Evolutionary conservation across 2,797 vertebrate species (phyloP), one percentile per base, ranked within the genome.

Genomic region (Bradypodion ventrale): DNA sequence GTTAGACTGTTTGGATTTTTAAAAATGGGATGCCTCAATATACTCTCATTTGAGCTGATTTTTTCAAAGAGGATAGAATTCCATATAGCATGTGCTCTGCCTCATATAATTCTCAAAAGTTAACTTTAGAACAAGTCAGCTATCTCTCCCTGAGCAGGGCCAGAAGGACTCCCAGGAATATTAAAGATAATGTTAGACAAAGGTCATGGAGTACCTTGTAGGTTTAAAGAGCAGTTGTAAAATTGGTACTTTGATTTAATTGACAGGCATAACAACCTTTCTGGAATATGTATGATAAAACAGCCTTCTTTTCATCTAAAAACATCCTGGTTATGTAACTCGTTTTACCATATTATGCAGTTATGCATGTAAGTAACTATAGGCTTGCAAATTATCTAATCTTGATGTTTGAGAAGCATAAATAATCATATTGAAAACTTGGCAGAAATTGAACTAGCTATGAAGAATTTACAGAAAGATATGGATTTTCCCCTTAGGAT

Each of bases 321-420:
- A 87, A 62, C 7, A 1, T 80, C 4, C 1, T 81, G 86, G 90
- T 89, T 83, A 84, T 84, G 80, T 87, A 90, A 68, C 84, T 56
- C 5, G 59, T n/a, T 4, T 75, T 23, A 49, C 15, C 88, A 46
- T 59, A 78, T 70, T 90, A 12, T 37, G 80, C 65, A 85, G 87
- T 77, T 93, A 90, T 87, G 90, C 89, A 83, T 37, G 77, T 62
- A 59, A 1, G 40, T 83, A 73, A 1, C 88, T 42, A 79, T 89
- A 90, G 89, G 93, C 89, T 93, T 92, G 88, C 89, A 96, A 96
- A 96, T 97, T 97, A 97, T 97, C 96, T 97, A 96, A 95, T 95
- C 95, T 95, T 95, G 96, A 96, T 97, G 95, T 96, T 95, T 96
- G 94, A 95, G 96, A 97, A 95, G 90, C 93, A 94, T 52, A 93